These are phyloP conservation scores for Scleropages formosus DNA, from an alignment of 2,797 vertebrate species.

Conservation along the genomic window DNA sequence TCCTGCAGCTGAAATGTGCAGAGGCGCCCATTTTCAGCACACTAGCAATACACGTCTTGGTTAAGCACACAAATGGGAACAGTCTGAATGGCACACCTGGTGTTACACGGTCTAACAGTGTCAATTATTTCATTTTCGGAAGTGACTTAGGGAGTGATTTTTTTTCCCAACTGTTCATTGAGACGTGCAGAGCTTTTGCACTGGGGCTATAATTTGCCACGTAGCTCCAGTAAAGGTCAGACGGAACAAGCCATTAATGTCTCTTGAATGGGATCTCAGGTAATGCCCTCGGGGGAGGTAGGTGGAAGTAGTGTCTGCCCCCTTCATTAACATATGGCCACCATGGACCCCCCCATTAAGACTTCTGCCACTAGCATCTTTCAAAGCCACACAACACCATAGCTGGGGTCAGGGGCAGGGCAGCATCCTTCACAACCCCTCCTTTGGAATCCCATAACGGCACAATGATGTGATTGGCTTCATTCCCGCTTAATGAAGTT, in stretches of 20 bases:
- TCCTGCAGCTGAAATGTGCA: conserved; percentile 18
- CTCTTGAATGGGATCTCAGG: conserved; percentile 23
- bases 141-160: conserved; percentile 4
- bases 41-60: neutral
- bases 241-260: conserved; percentile 36
- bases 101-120: conserved; percentile 14
- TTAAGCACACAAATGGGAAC: neutral
- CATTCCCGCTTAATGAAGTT: conserved; percentile 20
- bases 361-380: conserved; percentile 38
- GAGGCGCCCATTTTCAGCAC: neutral
- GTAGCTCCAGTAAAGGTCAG: conserved; percentile 35
- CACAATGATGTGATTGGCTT: neutral
- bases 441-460: neutral
- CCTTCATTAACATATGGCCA: conserved; percentile 41
- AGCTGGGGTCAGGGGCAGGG: conserved; percentile 26
- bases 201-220: conserved; percentile 42
- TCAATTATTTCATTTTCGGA: conserved; percentile 38
- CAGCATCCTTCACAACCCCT: conserved; percentile 24
- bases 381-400: conserved; percentile 28
- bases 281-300: conserved; percentile 27
- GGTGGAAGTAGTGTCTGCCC: conserved; percentile 29
- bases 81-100: conserved; percentile 28
- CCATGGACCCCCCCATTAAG: conserved; percentile 32
- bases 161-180: conserved; percentile 43
- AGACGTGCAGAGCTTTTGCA: conserved; percentile 39